Percentiles rank a stretch among this genome's conserved stretches.
Evolutionary conservation across 2,888 invertebrate genomes (phyloP).

Genomic region (Tortrix viridana): DNA sequence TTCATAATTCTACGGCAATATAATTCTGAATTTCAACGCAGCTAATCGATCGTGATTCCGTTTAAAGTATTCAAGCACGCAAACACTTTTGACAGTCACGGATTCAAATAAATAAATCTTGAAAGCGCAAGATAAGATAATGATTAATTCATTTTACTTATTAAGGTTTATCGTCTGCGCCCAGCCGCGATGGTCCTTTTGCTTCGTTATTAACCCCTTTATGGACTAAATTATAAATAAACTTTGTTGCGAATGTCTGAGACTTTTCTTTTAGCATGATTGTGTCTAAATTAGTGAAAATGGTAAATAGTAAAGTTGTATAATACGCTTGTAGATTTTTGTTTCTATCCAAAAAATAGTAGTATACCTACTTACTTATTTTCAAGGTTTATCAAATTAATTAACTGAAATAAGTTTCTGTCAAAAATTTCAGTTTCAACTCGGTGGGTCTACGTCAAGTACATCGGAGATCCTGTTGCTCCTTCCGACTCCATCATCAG

Average conservation of each 20-base stretch:
- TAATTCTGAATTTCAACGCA: constrained; percentile 5
- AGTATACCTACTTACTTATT: too few species aligned
- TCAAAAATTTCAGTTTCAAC: too few species aligned
- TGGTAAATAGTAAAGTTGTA: constrained; percentile 1
- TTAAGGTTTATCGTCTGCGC: constrained; percentile 28
- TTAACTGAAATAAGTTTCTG: too few species aligned
- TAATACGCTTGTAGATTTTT: too few species aligned
- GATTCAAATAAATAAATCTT: constrained; percentile 36
- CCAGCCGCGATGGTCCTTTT: constrained; percentile 22
- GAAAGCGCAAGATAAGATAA: constrained; percentile 28
- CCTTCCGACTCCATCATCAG: too few species aligned
- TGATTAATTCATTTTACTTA: constrained; percentile 34
- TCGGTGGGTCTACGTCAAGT: too few species aligned
- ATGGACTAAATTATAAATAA: constrained; percentile 34
- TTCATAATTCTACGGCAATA: constrained; percentile 8
- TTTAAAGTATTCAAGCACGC: constrained; percentile 2
- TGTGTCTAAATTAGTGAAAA: constrained; percentile 15
- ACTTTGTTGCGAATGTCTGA: constrained; percentile 20
- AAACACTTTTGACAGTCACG: constrained; percentile 31
- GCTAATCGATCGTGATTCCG: constrained; percentile 1
- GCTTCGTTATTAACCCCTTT: constrained; percentile 35
- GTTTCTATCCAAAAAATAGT: too few species aligned
- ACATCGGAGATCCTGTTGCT: too few species aligned
- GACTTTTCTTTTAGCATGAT: constrained; percentile 23
- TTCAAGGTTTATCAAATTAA: too few species aligned